These are phyloP conservation scores for Micrastur ruficollis DNA, from an alignment of 2,797 vertebrate species.

Conservation along the genomic window DNA sequence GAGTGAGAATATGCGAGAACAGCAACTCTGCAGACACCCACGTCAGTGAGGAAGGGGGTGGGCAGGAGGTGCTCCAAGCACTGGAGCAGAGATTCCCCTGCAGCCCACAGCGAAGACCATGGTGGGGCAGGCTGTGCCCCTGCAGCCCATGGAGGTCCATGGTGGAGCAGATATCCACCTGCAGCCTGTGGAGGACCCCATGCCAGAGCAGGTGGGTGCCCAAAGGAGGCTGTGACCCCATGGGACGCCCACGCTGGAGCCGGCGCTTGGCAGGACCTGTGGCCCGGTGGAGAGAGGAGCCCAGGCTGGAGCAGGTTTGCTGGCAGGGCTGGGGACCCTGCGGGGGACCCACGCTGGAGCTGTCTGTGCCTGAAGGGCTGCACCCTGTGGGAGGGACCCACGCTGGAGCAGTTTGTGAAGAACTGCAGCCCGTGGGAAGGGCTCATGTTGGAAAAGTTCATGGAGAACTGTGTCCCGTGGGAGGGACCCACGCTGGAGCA, in stretches of 20 bases:
- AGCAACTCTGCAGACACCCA: neutral
- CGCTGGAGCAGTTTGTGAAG: neutral
- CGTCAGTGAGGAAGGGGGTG: neutral
- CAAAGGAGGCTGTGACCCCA: neutral
- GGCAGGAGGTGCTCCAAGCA: neutral
- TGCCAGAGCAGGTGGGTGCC: neutral
- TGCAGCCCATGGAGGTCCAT: neutral
- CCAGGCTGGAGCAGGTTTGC: too few species aligned
- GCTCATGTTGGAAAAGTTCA: neutral
- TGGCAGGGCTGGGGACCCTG: too few species aligned
- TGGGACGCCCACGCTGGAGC: accelerated
- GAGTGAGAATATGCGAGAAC: neutral
- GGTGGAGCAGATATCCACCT: neutral
- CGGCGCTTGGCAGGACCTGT: neutral
- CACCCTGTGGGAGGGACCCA: too few species aligned
- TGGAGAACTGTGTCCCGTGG: neutral
- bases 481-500: too few species aligned
- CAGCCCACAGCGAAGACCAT: accelerated
- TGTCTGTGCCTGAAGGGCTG: too few species aligned
- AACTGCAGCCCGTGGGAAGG: neutral
- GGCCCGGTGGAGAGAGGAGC: too few species aligned
- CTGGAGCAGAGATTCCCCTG: neutral
- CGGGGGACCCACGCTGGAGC: too few species aligned
- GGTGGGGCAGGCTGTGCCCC: neutral
- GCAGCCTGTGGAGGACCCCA: neutral